phyloP scores from a whole-genome alignment of 37 sponge, comb jelly and placozoan genomes.

The Oopsacas minuta region DNA sequence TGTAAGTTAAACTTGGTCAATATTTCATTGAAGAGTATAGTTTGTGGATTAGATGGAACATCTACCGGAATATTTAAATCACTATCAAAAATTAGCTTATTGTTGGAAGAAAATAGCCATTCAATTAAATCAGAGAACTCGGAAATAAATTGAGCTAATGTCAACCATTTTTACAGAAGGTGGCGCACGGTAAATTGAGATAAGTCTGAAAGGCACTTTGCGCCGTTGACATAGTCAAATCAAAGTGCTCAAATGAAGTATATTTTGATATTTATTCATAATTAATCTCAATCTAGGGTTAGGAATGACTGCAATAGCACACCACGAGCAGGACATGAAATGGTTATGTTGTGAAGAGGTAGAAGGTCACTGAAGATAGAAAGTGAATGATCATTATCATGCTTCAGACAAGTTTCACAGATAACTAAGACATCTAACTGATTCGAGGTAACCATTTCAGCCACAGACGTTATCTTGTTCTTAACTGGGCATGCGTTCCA shows the following conservation, averaged over 20 bases:
- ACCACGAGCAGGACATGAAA: background rate
- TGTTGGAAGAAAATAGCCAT: background rate
- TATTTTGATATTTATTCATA: background rate
- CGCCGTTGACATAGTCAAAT: background rate
- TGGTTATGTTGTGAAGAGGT: background rate
- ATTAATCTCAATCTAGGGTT: background rate
- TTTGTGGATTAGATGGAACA: background rate
- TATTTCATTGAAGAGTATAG: background rate
- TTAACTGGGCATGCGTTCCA: background rate
- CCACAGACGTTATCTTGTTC: background rate
- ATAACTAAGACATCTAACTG: background rate
- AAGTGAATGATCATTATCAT: background rate
- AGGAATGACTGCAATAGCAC: background rate
- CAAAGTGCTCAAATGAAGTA: background rate
- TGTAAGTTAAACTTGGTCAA: background rate
- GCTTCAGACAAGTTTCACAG: background rate
- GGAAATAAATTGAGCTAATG: background rate
- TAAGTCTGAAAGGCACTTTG: background rate
- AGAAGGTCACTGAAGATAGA: background rate
- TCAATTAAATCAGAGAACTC: background rate
- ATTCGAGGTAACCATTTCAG: background rate
- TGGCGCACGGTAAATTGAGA: background rate
- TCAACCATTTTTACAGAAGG: background rate
- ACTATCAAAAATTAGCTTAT: background rate
- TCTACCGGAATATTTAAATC: background rate